phyloP scores from a whole-genome alignment of 2,113 vertebrate species.

The Camarhynchus parvulus region DNA sequence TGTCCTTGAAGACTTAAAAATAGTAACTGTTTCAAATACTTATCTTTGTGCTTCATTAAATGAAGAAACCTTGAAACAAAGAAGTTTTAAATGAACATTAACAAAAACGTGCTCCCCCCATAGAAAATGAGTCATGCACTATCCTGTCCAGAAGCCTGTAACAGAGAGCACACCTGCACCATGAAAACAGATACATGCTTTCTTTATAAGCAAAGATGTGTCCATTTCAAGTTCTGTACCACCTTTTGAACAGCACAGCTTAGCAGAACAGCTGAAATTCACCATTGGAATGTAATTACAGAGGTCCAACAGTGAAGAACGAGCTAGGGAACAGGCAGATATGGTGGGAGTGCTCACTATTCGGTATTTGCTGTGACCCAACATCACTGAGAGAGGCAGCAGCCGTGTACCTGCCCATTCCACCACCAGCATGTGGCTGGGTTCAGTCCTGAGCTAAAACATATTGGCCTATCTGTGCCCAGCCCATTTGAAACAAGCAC shows the following conservation, averaged over 20 bases:
- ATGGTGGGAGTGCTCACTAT: rapidly evolving
- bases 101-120: background rate
- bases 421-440: background rate
- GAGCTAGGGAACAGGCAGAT: background rate
- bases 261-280: background rate
- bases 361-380: background rate
- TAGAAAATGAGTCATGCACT: background rate
- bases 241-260: background rate
- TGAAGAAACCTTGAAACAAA: conserved; percentile 1
- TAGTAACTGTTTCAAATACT: background rate
- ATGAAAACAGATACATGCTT: background rate
- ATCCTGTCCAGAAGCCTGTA: background rate
- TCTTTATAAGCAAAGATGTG: background rate
- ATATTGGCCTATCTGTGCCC: background rate
- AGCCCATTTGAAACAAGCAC: background rate
- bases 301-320: background rate
- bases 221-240: background rate
- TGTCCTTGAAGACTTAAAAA: background rate
- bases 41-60: background rate
- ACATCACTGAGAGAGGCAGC: background rate
- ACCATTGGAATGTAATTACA: background rate
- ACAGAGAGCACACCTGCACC: background rate
- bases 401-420: background rate
- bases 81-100: background rate
- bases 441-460: background rate